A percentile compares a stretch with the other conserved stretches of the same genome.
phyloP scores from a whole-genome alignment of 2,113 vertebrate species.

The Bujurquina vittata region DNA sequence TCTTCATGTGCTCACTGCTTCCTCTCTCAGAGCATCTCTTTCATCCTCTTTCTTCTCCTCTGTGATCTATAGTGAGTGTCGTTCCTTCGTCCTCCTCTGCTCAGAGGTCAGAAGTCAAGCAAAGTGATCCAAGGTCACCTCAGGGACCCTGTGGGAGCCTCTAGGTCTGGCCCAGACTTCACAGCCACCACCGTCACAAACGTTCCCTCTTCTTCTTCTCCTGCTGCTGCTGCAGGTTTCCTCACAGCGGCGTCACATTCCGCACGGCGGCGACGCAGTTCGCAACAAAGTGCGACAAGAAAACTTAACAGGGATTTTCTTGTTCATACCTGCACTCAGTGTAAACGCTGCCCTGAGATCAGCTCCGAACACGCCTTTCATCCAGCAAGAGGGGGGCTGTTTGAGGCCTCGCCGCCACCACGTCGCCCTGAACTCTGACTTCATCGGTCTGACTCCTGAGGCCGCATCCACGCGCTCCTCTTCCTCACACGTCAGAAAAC shows the following conservation, averaged over 20 bases:
- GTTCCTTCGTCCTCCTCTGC: constrained; percentile 5
- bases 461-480: not conserved
- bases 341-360: constrained; percentile 51
- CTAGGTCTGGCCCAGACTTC: constrained; percentile 64
- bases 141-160: constrained; percentile 64
- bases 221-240: constrained; percentile 67
- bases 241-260: constrained; percentile 78
- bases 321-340: constrained; percentile 83
- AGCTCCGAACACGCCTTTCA: constrained; percentile 48
- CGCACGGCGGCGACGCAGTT: constrained; percentile 68
- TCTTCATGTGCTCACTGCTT: not conserved
- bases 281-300: constrained; percentile 83
- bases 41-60: not conserved
- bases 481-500: not conserved
- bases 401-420: constrained; percentile 13
- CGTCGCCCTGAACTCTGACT: not conserved
- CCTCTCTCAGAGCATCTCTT: constrained; percentile 4
- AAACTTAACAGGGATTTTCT: constrained; percentile 89
- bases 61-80: not conserved
- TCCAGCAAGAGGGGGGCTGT: not conserved
- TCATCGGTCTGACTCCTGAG: not conserved
- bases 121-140: constrained; percentile 57
- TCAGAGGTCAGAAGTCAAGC: constrained; percentile 72
- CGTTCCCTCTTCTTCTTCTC: constrained; percentile 27
- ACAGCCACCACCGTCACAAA: constrained; percentile 64